Evolutionary conservation across 2,888 invertebrate species (phyloP).

Genomic region (Himalopsyche japonica): DNA sequence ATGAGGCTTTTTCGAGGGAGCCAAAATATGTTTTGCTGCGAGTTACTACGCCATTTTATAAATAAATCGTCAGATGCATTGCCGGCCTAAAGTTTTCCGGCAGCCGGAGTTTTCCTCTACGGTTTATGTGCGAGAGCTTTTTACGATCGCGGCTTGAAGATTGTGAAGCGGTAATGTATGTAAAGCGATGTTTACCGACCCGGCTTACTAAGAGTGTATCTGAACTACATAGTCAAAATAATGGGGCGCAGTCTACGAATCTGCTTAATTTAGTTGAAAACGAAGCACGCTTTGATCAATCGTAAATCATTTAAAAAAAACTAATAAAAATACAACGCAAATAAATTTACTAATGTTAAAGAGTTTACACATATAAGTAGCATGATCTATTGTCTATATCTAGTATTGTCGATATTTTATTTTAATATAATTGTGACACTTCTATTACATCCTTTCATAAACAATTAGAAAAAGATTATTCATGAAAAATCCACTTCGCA

Average conservation of each 20-base stretch:
- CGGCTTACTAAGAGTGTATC: background rate
- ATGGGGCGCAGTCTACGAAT: background rate
- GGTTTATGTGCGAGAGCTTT: conserved; percentile 14
- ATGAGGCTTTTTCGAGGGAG: background rate
- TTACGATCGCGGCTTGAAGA: conserved; percentile 17
- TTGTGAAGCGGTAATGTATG: conserved; percentile 18
- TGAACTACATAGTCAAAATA: background rate
- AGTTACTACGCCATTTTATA: background rate
- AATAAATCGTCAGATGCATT: conserved; percentile 2
- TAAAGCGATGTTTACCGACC: conserved; percentile 26
- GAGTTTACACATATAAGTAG: too few relatives aligned
- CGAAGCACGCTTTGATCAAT: too few relatives aligned
- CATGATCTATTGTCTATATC: too few relatives aligned
- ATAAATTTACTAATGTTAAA: too few relatives aligned
- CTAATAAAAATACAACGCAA: too few relatives aligned
- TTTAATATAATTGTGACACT: too few relatives aligned
- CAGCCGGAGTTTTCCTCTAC: background rate
- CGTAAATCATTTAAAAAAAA: too few relatives aligned
- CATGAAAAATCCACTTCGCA: too few relatives aligned
- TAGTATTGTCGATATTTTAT: too few relatives aligned
- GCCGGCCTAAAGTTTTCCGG: conserved; percentile 5
- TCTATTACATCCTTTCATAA: too few relatives aligned
- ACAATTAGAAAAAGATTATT: too few relatives aligned
- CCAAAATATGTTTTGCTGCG: background rate
- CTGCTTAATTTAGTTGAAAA: background rate